phyloP scores from a whole-genome alignment of 2,797 vertebrate species.

The Holocentrus rufus region DNA sequence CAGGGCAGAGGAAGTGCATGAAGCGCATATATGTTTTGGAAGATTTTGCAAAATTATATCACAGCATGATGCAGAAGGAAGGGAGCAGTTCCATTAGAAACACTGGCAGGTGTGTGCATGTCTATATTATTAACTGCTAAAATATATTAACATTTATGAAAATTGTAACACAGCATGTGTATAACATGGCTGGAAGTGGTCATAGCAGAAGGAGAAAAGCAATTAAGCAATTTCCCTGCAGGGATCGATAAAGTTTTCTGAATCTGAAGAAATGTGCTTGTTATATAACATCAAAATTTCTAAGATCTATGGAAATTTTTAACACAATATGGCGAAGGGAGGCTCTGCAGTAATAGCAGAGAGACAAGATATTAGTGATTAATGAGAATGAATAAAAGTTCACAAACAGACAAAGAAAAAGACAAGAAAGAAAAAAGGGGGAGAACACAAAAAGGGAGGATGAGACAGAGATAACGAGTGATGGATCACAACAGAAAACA shows the following conservation, averaged over 20 bases:
- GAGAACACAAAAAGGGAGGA: not conserved
- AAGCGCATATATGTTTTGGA: not conserved
- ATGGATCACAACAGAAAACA: not conserved
- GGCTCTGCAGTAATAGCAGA: not conserved
- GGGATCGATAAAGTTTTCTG: too few species aligned
- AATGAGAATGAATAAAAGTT: not conserved
- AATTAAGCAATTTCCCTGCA: too few species aligned
- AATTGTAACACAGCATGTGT: not conserved
- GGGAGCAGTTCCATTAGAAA: not conserved
- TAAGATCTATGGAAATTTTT: too few species aligned
- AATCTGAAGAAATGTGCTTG: too few species aligned
- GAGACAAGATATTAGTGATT: not conserved
- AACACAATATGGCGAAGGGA: not conserved
- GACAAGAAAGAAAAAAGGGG: not conserved
- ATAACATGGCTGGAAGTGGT: too few species aligned
- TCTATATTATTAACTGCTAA: not conserved
- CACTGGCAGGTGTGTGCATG: not conserved
- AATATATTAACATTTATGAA: not conserved
- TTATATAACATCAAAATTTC: too few species aligned
- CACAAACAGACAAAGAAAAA: not conserved
- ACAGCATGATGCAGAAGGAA: not conserved
- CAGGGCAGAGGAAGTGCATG: not conserved
- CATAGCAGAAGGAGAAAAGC: too few species aligned
- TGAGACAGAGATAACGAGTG: not conserved
- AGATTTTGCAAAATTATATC: not conserved